These are phyloP conservation scores for Martes martes DNA, from an alignment of 2,113 vertebrate species.

Conservation along the genomic window DNA sequence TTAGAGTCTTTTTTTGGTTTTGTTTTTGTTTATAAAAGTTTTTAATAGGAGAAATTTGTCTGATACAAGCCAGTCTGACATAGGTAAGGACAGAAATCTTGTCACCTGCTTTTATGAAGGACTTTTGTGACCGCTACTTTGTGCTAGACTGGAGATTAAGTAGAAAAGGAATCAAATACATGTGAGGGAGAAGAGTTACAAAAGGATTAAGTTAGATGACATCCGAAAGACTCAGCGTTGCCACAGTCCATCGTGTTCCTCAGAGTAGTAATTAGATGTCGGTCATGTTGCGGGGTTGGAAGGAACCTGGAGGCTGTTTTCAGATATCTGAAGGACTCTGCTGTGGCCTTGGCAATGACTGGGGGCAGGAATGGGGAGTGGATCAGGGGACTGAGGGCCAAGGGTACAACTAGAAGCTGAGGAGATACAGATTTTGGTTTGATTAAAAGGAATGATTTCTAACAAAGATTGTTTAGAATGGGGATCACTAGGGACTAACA, in stretches of 20 bases:
- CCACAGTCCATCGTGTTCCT: background rate
- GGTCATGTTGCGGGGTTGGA: background rate
- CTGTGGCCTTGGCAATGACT: background rate
- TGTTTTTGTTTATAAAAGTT: background rate
- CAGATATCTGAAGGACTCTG: background rate
- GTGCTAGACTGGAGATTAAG: constrained; percentile 18
- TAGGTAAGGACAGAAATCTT: background rate
- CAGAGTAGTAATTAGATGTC: constrained; percentile 8
- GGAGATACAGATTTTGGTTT: background rate
- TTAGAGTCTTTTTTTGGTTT: background rate
- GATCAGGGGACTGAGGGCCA: background rate
- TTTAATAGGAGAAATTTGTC: background rate
- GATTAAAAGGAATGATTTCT: background rate
- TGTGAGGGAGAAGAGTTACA: constrained; percentile 3
- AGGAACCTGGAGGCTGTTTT: background rate
- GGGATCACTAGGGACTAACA: background rate
- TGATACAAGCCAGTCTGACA: background rate
- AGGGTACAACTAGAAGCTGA: background rate
- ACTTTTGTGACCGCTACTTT: constrained; percentile 1
- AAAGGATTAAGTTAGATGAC: constrained; percentile 21
- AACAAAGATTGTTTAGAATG: background rate
- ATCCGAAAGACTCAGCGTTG: background rate
- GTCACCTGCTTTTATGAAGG: constrained; percentile 14
- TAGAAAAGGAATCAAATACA: constrained; percentile 25
- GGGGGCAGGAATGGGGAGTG: background rate